These are phyloP conservation scores for Chiridota heheva DNA, from an alignment of 35 echinoderm and acorn worm genomes.

Conservation along the genomic window DNA sequence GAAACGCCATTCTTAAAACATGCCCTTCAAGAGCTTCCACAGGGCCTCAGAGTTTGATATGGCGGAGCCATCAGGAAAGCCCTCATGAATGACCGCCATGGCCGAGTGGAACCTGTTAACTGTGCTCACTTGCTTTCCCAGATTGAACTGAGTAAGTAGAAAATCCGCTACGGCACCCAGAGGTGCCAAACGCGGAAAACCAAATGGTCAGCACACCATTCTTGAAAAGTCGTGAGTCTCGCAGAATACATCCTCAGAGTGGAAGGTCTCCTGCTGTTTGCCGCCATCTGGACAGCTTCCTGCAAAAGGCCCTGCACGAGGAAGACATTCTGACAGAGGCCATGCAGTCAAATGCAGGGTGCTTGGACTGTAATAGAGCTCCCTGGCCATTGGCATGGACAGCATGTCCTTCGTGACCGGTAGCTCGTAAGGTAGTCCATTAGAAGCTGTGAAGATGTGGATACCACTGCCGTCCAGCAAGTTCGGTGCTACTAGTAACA, in stretches of 20 bases:
- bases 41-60: background rate
- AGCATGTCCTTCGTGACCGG: background rate
- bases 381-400: background rate
- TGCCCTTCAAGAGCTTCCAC: background rate
- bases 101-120: slow-evolving; percentile 27
- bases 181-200: background rate
- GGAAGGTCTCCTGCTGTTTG: background rate
- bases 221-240: slow-evolving; percentile 4
- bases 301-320: background rate
- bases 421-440: background rate
- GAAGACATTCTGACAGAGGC: slow-evolving; percentile 13
- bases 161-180: slow-evolving; percentile 6
- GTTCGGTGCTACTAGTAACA: background rate
- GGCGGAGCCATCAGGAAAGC: slow-evolving; percentile 9
- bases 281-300: background rate
- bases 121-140: background rate
- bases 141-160: slow-evolving; percentile 2
- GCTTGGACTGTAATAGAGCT: background rate
- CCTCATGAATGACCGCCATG: slow-evolving; percentile 12
- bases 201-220: background rate
- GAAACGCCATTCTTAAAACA: slow-evolving; percentile 7
- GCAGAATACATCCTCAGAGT: slow-evolving; percentile 18
- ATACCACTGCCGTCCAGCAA: slow-evolving; percentile 15
- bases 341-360: background rate
- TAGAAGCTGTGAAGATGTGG: background rate